phyloP scores from a whole-genome alignment of 2,113 vertebrate species.

The Stegostoma tigrinum region DNA sequence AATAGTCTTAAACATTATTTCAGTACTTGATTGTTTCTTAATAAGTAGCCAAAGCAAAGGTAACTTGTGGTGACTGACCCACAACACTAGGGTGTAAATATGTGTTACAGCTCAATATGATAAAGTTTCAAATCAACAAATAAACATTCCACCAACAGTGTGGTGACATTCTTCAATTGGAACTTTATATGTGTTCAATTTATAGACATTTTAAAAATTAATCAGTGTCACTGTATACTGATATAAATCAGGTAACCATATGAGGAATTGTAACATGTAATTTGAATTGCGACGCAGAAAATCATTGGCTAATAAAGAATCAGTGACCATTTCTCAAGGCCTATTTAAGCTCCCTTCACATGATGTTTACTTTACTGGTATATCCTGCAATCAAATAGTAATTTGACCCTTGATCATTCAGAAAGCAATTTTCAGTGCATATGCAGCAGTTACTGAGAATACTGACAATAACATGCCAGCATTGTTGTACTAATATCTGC shows the following conservation, averaged over 20 bases:
- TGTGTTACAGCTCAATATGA: neutral
- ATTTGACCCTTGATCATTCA: neutral
- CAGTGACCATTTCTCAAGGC: neutral
- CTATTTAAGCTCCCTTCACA: neutral
- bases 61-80: too few relatives aligned
- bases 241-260: neutral
- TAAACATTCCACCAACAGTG: neutral
- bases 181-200: neutral
- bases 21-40: too few relatives aligned
- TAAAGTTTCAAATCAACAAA: neutral
- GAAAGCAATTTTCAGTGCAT: neutral
- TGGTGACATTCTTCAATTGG: neutral
- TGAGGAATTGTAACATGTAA: neutral
- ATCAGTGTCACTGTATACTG: neutral
- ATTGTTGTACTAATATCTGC: neutral
- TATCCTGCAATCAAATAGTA: constrained; percentile 12
- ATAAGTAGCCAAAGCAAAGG: too few relatives aligned
- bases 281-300: neutral
- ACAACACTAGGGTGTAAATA: neutral
- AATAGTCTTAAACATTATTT: too few relatives aligned
- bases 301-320: neutral
- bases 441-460: neutral
- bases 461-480: neutral
- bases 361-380: neutral
- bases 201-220: neutral